Base-by-base conservation (phyloP, 2,113 vertebrate species). In the Pyrgilauda ruficollis region DNA sequence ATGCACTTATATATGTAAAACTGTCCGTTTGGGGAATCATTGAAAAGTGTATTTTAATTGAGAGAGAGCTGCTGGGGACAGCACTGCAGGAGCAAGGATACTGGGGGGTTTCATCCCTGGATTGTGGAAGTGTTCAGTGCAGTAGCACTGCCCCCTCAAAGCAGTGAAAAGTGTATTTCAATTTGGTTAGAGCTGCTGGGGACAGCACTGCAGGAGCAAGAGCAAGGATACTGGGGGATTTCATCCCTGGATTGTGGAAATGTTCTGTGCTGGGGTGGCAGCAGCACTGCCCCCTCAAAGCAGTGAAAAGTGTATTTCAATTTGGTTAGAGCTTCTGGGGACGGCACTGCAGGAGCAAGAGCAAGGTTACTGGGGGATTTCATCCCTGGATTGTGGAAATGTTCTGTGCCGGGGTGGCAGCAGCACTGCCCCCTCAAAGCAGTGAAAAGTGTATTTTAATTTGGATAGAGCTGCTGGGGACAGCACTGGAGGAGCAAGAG, bases 1-100 rank as follows among this genome's bases (percentile, higher is more conserved):
- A 44, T 3, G 3, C 7, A 5, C 9, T n/a, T 15, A 39, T 39
- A 39, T 39, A 2, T 3, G 2, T 2, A 2, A 3, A 23, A 18
- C 2, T 64, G 33, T 6, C 16, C 22, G 0, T 9, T 8, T 8
- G n/a, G 23, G 15, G 13, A 37, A 15, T 41, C 35, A 15, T 10
- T 15, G 23, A 33, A 78, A 88, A 39, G 2, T 2, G 20, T 15
- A 0, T 55, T 89, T 91, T 27, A 35, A 5, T 1, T 0, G 3
- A 21, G 30, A 7, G 1, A 2, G 7, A 47, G 66, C n/a, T 52
- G 56, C 26, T 64, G n/a, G 84, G 50, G 27, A 28, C 5, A 10
- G 50, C 50, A 9, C 50, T 47, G 33, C 46, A 52, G 70, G 80
- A 47, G 35, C 13, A n/a, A 37, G 37, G 37, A 21, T 12, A 9